These are phyloP conservation scores for Hexactinellida sp. DNA, from an alignment of 37 sponge, comb jelly and placozoan genomes.

Conservation along the genomic window DNA sequence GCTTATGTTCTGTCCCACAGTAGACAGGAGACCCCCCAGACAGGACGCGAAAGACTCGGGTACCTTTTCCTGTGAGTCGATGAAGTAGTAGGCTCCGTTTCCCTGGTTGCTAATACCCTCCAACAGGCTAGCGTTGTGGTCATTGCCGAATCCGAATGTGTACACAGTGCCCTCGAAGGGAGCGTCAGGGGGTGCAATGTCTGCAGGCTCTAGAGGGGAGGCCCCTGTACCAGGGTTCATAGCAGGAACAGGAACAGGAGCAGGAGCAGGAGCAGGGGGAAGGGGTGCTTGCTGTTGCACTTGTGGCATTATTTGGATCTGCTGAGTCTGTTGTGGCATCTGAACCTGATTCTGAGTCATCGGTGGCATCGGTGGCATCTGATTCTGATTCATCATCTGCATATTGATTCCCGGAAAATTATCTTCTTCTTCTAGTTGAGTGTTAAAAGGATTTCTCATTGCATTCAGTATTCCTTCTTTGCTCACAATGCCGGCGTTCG, in stretches of 20 bases:
- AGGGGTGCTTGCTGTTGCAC: background rate
- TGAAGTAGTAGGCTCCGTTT: slow-evolving; percentile 77
- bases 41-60: slow-evolving; percentile 90
- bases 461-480: slow-evolving; percentile 42
- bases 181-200: background rate
- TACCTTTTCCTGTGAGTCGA: slow-evolving; percentile 64
- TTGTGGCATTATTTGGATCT: background rate
- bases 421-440: background rate
- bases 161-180: slow-evolving; percentile 77
- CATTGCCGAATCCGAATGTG: slow-evolving; percentile 86
- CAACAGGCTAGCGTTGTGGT: slow-evolving; percentile 59
- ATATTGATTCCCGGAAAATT: background rate
- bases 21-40: slow-evolving; percentile 78
- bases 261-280: background rate
- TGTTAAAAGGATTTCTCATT: slow-evolving; percentile 42
- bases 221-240: background rate
- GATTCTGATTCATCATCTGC: background rate
- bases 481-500: slow-evolving; percentile 44
- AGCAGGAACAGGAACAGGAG: background rate
- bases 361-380: background rate
- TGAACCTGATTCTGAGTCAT: background rate
- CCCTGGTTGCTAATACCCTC: slow-evolving; percentile 61
- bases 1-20: slow-evolving; percentile 76
- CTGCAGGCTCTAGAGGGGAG: background rate
- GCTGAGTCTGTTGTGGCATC: background rate